A percentile compares a stretch with the other conserved stretches of the same genome.
Evolutionary conservation across 2,888 invertebrate genomes (phyloP).

Genomic region (Lepetodrilus schrolli): DNA sequence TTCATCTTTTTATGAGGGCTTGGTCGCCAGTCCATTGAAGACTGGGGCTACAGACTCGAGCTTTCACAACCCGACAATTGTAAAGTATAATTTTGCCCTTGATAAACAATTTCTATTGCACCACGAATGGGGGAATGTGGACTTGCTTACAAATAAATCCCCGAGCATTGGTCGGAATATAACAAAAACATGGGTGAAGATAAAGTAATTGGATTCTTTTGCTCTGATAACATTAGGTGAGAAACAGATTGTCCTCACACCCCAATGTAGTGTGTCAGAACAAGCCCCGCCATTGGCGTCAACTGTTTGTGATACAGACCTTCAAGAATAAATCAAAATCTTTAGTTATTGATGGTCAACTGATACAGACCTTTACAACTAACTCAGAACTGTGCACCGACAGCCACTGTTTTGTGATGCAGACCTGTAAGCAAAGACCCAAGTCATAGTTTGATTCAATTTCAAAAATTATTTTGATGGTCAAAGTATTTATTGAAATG

Average conservation of each 20-base stretch:
- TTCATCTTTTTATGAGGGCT: neutral
- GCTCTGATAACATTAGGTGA: neutral
- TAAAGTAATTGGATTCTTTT: neutral
- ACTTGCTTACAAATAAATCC: neutral
- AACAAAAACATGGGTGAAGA: neutral
- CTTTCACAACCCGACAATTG: conserved; percentile 6
- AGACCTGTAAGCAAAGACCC: too few relatives aligned
- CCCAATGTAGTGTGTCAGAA: too few relatives aligned
- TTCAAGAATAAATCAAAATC: too few relatives aligned
- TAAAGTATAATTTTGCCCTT: conserved; percentile 9
- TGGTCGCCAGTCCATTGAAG: neutral
- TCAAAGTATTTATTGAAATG: too few relatives aligned
- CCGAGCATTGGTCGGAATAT: neutral
- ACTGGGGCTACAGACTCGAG: neutral
- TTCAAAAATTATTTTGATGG: too few relatives aligned
- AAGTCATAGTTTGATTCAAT: too few relatives aligned
- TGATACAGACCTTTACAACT: too few relatives aligned
- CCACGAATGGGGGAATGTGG: neutral
- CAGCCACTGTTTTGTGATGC: too few relatives aligned
- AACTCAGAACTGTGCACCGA: too few relatives aligned
- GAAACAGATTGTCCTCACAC: neutral
- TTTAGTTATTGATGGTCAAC: too few relatives aligned
- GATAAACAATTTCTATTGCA: neutral
- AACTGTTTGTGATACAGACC: too few relatives aligned
- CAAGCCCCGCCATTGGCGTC: too few relatives aligned